Evolutionary conservation across 2,113 vertebrate species (phyloP).

Genomic region (Ariopsis seemanni): DNA sequence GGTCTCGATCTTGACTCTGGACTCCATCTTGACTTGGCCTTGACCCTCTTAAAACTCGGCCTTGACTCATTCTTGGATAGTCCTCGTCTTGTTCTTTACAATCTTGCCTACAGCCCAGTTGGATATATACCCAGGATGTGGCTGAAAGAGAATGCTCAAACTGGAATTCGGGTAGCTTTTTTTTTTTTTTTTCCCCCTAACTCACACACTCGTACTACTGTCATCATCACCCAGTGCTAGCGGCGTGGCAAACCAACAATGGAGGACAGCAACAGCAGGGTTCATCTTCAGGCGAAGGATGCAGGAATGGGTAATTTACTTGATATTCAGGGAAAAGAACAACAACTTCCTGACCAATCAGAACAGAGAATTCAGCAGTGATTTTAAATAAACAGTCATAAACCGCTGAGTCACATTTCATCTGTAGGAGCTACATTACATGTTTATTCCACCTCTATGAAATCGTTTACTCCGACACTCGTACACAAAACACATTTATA

Average conservation of each 20-base stretch:
- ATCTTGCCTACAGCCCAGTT: too few relatives aligned
- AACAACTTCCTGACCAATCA: neutral
- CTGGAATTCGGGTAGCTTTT: too few relatives aligned
- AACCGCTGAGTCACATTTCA: neutral
- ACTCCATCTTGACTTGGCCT: neutral
- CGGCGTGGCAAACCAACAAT: neutral
- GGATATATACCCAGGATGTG: too few relatives aligned
- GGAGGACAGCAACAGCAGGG: neutral
- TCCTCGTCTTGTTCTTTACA: too few relatives aligned
- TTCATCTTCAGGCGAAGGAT: neutral
- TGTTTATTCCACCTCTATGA: neutral
- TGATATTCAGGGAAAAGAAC: neutral
- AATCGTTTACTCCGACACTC: neutral
- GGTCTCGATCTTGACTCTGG: neutral
- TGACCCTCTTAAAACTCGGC: too few relatives aligned
- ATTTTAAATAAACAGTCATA: neutral
- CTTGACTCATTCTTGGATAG: too few relatives aligned
- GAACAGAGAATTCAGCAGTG: neutral
- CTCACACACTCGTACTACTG: too few relatives aligned
- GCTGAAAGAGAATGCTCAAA: too few relatives aligned
- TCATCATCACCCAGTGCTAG: too few relatives aligned
- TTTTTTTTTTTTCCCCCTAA: too few relatives aligned
- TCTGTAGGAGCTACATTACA: neutral
- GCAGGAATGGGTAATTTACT: neutral
- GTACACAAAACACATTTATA: slow-evolving; percentile 33